phyloP scores from a whole-genome alignment of 1,140 invertebrate species.

The Physella acuta region DNA sequence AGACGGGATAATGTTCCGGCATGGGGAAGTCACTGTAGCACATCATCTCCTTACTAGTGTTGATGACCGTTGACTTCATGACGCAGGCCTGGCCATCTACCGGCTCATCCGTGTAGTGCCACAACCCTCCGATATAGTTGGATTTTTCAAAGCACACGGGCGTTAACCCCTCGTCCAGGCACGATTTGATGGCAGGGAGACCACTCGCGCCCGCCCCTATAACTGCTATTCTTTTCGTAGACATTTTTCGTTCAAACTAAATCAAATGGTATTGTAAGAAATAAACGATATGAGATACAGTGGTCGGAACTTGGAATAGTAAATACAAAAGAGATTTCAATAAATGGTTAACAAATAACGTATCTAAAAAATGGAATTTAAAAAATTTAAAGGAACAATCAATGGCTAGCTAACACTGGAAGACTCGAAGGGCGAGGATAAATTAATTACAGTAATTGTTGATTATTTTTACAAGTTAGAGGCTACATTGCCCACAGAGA shows the following conservation, averaged over 20 bases:
- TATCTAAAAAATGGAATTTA: not conserved
- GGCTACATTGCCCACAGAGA: too few species aligned
- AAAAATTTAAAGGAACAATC: not conserved
- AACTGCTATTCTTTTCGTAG: not conserved
- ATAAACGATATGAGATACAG: too few species aligned
- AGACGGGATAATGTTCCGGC: conserved; percentile 58
- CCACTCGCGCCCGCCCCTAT: conserved; percentile 16
- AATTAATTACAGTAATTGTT: too few species aligned
- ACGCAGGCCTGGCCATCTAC: conserved; percentile 35
- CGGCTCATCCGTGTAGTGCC: conserved; percentile 42
- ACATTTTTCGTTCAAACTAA: too few species aligned
- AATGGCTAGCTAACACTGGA: too few species aligned
- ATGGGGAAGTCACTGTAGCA: conserved; percentile 64
- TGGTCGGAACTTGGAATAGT: too few species aligned
- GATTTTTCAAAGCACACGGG: conserved; percentile 58
- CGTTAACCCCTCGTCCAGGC: conserved; percentile 56
- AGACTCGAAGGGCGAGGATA: too few species aligned
- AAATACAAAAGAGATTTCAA: not conserved
- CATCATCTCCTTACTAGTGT: conserved; percentile 65
- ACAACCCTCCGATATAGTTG: conserved; percentile 48
- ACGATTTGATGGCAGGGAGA: conserved; percentile 24
- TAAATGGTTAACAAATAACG: not conserved
- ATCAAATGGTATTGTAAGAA: too few species aligned
- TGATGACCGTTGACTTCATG: conserved; percentile 58
- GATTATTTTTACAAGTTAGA: too few species aligned